Conservation (phyloP, 1,140 invertebrate genomes). For the Penaeus japonicus region DNA sequence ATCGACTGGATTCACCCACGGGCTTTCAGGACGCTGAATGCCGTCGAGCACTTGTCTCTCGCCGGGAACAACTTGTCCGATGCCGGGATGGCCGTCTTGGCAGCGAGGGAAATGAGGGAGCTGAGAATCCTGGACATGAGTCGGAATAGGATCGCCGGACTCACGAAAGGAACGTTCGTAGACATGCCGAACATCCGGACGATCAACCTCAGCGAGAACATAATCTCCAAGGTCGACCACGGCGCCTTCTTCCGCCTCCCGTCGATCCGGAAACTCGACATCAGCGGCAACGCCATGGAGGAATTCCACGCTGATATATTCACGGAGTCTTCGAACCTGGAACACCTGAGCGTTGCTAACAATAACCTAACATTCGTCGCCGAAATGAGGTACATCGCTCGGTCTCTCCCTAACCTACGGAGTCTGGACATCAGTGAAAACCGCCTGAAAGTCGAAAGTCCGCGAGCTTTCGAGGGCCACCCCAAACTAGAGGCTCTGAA, state of each 20-base stretch:
- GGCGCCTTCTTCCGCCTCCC: constrained; percentile 83
- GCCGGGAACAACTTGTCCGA: constrained; percentile 77
- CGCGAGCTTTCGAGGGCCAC: constrained; percentile 78
- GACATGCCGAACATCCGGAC: constrained; percentile 77
- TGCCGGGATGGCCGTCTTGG: constrained; percentile 79
- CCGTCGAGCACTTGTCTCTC: constrained; percentile 76
- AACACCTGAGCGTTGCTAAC: constrained; percentile 78
- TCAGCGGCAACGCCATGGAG: constrained; percentile 80
- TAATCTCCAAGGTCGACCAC: constrained; percentile 77
- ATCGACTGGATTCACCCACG: constrained; percentile 81
- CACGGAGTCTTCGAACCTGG: constrained; percentile 72
- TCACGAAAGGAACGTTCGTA: constrained; percentile 81
- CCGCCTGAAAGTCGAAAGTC: constrained; percentile 75
- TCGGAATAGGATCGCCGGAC: constrained; percentile 74
- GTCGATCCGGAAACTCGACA: constrained; percentile 74
- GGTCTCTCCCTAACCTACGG: constrained; percentile 77
- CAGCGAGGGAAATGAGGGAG: constrained; percentile 76
- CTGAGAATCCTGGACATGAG: constrained; percentile 76
- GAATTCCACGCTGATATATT: constrained; percentile 83
- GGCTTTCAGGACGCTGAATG: constrained; percentile 75
- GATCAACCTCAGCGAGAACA: constrained; percentile 76
- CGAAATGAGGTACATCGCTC: constrained; percentile 68
- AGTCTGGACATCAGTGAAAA: constrained; percentile 81
- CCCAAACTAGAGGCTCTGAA: constrained; percentile 79
- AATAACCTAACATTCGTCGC: constrained; percentile 78